phyloP scores from a whole-genome alignment of 1,140 invertebrate species.

The Cyrtorhinus lividipennis region DNA sequence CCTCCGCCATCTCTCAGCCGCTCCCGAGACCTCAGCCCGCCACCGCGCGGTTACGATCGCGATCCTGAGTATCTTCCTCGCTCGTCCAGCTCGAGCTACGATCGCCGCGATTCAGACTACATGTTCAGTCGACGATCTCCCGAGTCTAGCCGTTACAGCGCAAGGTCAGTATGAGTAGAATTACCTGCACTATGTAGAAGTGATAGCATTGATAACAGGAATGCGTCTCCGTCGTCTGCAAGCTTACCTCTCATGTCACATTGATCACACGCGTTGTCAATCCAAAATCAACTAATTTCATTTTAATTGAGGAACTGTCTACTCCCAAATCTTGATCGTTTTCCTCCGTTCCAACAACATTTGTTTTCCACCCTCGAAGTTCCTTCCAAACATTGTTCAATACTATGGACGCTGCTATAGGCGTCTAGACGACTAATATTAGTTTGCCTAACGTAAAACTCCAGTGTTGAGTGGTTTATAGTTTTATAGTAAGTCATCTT shows the following conservation, averaged over 20 bases:
- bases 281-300: background rate
- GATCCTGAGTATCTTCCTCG: background rate
- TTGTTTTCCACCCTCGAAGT: no score
- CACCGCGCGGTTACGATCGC: constrained; percentile 29
- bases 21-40: constrained; percentile 27
- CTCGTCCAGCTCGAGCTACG: constrained; percentile 27
- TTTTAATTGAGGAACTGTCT: background rate
- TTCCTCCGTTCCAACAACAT: no score
- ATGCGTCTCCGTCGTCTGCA: constrained; percentile 32
- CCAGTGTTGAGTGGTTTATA: no score
- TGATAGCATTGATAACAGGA: constrained; percentile 30
- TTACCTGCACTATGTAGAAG: no score
- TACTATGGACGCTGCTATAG: no score
- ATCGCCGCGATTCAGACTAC: constrained; percentile 45
- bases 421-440: no score
- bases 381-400: no score
- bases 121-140: constrained; percentile 69
- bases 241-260: constrained; percentile 31
- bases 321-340: no score
- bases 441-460: no score
- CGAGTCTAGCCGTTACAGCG: constrained; percentile 41
- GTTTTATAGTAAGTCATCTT: no score
- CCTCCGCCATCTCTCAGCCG: constrained; percentile 25
- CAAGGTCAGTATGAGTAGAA: constrained; percentile 26
- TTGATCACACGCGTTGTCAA: background rate